Evolutionary conservation across 2,113 vertebrate species (phyloP).

Genomic region (Anhinga rufa): DNA sequence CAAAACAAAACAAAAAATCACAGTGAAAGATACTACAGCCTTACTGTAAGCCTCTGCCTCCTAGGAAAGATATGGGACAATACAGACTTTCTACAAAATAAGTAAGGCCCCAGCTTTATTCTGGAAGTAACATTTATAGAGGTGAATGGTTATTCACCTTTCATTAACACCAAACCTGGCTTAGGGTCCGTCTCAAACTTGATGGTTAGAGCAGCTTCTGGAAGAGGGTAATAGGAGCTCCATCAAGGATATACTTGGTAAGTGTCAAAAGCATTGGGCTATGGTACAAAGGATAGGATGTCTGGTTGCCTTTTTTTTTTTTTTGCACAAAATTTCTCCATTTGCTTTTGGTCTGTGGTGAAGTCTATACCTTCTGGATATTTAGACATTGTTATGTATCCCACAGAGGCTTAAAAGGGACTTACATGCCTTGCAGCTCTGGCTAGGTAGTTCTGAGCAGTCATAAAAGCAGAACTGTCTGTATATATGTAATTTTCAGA

Average conservation of each 20-base stretch:
- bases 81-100: background rate
- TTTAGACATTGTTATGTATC: background rate
- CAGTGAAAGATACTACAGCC: background rate
- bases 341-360: background rate
- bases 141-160: background rate
- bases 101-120: background rate
- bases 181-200: background rate
- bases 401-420: background rate
- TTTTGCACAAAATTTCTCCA: background rate
- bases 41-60: background rate
- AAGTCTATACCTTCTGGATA: background rate
- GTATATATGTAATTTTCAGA: background rate
- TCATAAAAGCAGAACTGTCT: background rate
- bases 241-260: background rate
- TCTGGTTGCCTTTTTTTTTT: background rate
- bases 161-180: background rate
- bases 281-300: background rate
- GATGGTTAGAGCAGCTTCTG: background rate
- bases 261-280: background rate
- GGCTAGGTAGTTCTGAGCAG: background rate
- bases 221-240: background rate
- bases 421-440: background rate
- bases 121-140: background rate
- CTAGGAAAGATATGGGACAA: background rate
- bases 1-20: background rate